Conservation (phyloP, 2,797 vertebrate genomes). For the Oreonectes daqikongensis region DNA sequence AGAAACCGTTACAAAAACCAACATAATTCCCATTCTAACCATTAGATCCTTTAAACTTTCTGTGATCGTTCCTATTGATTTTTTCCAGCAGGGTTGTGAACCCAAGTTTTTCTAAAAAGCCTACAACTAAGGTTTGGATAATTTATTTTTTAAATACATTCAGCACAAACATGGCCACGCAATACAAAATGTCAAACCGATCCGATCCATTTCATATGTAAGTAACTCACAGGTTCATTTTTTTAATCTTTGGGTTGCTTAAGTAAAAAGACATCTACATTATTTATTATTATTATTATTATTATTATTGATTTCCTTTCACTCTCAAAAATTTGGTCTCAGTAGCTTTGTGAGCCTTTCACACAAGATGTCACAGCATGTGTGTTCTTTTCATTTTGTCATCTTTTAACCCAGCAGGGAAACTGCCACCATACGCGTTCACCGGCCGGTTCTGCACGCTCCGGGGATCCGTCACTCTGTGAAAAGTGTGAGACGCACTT, state of each 20-base stretch:
- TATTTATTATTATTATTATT: background rate
- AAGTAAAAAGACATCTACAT: slow-evolving; percentile 3
- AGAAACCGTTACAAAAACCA: no score
- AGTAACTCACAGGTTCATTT: slow-evolving; percentile 3
- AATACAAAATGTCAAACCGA: slow-evolving; percentile 14
- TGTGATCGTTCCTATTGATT: no score
- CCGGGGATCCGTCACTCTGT: slow-evolving; percentile 19
- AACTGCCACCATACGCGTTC: slow-evolving; percentile 17
- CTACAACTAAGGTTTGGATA: background rate
- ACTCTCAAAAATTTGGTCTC: background rate
- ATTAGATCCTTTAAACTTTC: no score
- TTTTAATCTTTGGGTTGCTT: background rate
- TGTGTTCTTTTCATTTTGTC: slow-evolving; percentile 36
- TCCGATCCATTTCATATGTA: slow-evolving; percentile 21
- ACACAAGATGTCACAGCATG: slow-evolving; percentile 47
- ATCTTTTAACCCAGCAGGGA: slow-evolving; percentile 44
- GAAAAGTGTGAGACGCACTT: background rate
- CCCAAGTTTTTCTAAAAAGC: background rate
- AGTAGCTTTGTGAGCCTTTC: slow-evolving; percentile 29
- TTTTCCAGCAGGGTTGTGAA: no score
- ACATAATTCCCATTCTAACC: no score
- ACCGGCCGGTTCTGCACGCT: slow-evolving; percentile 24
- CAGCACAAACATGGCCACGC: background rate
- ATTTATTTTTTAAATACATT: background rate
- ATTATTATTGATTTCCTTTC: no score